Base-by-base conservation (phyloP, 2,888 invertebrate genomes). In the Gandaritis pyraliata region DNA sequence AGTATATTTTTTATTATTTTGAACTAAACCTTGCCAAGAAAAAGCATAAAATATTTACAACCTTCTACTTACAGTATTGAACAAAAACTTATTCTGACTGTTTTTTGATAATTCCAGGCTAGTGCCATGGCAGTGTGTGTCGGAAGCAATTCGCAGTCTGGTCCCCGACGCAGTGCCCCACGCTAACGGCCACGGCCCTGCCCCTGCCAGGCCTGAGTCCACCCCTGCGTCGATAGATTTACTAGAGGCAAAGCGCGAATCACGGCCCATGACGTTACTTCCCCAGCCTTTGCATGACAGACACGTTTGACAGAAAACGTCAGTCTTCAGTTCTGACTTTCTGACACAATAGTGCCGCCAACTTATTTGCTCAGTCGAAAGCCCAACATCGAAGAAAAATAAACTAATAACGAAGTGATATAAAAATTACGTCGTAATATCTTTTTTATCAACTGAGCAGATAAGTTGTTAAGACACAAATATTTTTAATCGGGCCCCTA, bases 81-180 rank as follows among this genome's bases (percentile, higher is more conserved):
- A n/a, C n/a, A n/a, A n/a, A n/a, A n/a, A 2, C 0, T 3, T 10
- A 10, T 43, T 43, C 10, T 43, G 3, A 29, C 30, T 43, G 11
- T 16, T 18, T 46, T 54, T 15, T 50, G 45, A 6, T 45, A 39
- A 47, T 88, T 92, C n/a, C 87, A 96, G 96, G 94, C 70, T 95
- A 53, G 93, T 96, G 66, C 96, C 96, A 13, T 96, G 95, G 96
- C 87, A 93, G 13, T 95, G 95, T 67, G 86, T 93, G 59, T 93
- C 94, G 2, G 94, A 95, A 76, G 86, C 96, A 69, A 87, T 96
- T 66, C 93, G 94, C 53, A 93, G 94, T 10, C 75, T 96, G 23
- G 94, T 96, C 13, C 94, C 94, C 0, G 96, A 96, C 76, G 95
- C 95, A 1, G 93, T 93, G 11, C 96, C 96, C 43, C 47, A 63